Conservation (phyloP, 1,140 invertebrate genomes). For the Epicauta chinensis region DNA sequence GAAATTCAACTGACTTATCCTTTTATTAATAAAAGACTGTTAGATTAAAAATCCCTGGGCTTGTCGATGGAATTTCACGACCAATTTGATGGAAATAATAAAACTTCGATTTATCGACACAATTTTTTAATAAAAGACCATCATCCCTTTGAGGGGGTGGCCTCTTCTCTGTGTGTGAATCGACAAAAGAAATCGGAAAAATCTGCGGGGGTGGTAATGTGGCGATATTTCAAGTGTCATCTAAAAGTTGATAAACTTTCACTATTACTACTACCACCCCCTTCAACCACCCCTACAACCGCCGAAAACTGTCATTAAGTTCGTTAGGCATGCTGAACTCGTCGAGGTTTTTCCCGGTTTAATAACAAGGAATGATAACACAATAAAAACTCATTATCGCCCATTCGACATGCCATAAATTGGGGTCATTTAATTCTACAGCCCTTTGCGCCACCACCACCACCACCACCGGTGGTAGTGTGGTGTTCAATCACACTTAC, state of each 20-base stretch:
- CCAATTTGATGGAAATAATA: conserved; percentile 22
- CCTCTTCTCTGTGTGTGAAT: too few species aligned
- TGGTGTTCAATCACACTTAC: too few species aligned
- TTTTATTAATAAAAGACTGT: background rate
- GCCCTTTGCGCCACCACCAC: conserved; percentile 10
- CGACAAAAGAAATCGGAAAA: too few species aligned
- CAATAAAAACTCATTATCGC: conserved; percentile 24
- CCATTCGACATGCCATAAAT: conserved; percentile 24
- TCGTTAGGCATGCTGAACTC: too few species aligned
- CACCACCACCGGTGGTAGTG: background rate
- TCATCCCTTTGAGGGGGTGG: too few species aligned
- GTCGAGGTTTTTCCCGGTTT: background rate
- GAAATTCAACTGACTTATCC: background rate
- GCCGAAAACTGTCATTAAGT: too few species aligned
- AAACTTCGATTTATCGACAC: conserved; percentile 1
- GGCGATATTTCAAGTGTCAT: too few species aligned
- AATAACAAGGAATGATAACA: conserved; percentile 23
- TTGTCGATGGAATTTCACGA: conserved; percentile 14
- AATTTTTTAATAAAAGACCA: conserved; percentile 21
- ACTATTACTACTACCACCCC: too few species aligned
- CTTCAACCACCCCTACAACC: too few species aligned
- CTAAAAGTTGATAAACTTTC: too few species aligned
- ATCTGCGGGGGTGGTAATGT: too few species aligned
- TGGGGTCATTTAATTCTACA: conserved; percentile 12
- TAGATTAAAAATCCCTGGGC: conserved; percentile 12